phyloP scores from a whole-genome alignment of 2,888 invertebrate genomes.

The Agriopis aurantiaria region DNA sequence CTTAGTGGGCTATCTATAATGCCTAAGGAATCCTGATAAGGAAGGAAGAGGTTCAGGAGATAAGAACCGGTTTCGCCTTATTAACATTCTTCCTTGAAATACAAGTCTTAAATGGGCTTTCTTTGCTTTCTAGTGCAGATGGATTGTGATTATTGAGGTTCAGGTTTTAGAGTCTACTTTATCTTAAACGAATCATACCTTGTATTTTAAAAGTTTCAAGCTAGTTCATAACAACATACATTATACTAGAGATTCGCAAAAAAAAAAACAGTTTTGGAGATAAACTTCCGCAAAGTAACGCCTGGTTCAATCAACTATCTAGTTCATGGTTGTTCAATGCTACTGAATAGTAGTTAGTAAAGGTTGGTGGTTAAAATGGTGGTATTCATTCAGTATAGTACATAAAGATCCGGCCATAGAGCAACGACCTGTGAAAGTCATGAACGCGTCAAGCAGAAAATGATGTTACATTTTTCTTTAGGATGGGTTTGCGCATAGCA shows the following conservation, averaged over 20 bases:
- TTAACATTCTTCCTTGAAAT: conserved; percentile 45
- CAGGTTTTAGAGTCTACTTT: not conserved
- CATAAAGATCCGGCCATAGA: no score
- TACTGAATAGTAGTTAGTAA: no score
- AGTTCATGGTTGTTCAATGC: not conserved
- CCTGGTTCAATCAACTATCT: no score
- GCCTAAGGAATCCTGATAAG: conserved; percentile 40
- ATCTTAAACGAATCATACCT: not conserved
- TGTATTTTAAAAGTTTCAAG: not conserved
- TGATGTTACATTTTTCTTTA: no score
- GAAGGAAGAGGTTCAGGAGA: conserved; percentile 35
- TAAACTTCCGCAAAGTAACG: no score
- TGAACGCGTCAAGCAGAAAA: no score
- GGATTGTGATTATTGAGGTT: conserved; percentile 5
- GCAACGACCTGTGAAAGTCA: no score
- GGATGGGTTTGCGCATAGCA: no score
- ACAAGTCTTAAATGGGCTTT: conserved; percentile 37
- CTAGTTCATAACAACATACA: not conserved
- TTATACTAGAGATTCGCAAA: no score
- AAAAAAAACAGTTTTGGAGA: no score
- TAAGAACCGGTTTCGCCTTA: conserved; percentile 33
- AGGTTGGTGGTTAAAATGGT: no score
- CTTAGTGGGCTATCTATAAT: conserved; percentile 35
- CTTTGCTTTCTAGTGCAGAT: conserved; percentile 20
- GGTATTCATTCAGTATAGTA: no score